Percentiles rank a stretch among this genome's conserved stretches.
These are phyloP conservation scores for Bubo scandiacus DNA, from an alignment of 2,113 vertebrate species.

Conservation along the genomic window DNA sequence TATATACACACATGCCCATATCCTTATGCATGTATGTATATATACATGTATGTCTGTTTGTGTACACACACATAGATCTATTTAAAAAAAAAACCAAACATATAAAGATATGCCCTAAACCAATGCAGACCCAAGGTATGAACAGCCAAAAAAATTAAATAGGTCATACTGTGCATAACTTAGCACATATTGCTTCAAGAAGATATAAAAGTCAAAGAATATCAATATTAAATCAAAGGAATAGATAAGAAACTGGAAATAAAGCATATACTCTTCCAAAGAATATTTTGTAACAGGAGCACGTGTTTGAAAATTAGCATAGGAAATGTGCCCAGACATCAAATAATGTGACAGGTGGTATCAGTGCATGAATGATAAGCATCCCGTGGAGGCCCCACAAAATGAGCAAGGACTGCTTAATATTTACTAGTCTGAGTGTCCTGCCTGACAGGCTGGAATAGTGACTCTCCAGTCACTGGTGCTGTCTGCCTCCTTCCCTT, in stretches of 20 bases:
- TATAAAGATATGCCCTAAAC: background rate
- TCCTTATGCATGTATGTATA: background rate
- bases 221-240: background rate
- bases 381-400: background rate
- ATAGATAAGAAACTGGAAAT: background rate
- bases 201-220: background rate
- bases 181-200: background rate
- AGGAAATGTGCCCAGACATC: background rate
- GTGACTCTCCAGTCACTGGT: rapidly evolving
- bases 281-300: background rate
- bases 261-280: background rate
- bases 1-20: background rate
- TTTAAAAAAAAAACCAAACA: no score
- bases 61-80: background rate
- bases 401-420: background rate
- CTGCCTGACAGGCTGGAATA: rapidly evolving
- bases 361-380: background rate
- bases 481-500: background rate
- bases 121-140: background rate
- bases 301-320: background rate
- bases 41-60: background rate
- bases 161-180: background rate
- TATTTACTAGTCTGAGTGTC: background rate
- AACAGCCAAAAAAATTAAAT: background rate
- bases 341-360: background rate